Evolutionary conservation across 2,113 vertebrate genomes (phyloP), one percentile per base, ranked within the genome.

Genomic region (Seriola rivoliana): DNA sequence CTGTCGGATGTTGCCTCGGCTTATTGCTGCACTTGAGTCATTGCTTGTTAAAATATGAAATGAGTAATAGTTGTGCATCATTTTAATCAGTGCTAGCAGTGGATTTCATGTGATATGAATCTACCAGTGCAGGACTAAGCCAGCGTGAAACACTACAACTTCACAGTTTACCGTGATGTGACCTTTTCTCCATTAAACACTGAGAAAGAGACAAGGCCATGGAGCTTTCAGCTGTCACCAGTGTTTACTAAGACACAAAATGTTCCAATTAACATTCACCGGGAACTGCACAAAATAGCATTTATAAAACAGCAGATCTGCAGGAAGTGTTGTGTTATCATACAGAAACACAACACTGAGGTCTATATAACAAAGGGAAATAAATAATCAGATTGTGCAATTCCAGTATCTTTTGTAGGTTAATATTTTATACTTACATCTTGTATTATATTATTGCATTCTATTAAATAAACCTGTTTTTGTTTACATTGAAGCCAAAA

Each of bases 131-230:
- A 19, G 16, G 29, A 58, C 48, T 75, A 69, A 82, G 34, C n/a
- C 58, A 40, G 55, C 46, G 63, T 68, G 13, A 48, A 36, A 85
- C 3, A 38, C 38, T 38, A 38, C 9, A 36, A 69, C 29, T 73
- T 68, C 7, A 38, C 38, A 60, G 42, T 75, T 71, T 19, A 58
- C n/a, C 65, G 5, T 16, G 19, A 76, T 25, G 54, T 62, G 57
- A 58, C 21, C 58, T 86, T 79, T 57, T 48, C 68, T 80, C 23
- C 21, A 54, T 73, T 79, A 73, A 66, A 77, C 21, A 59, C 36
- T 11, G 25, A 38, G 38, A 71, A 74, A 79, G 48, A 60, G 8
- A 78, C 75, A 17, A 57, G 68, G 75, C 19, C 36, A 5, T 29
- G 14, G 59, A 78, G 74, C 50, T 71, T 71, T 72, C 66, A 71